A percentile compares a stretch with the other conserved stretches of the same genome.
These are phyloP conservation scores for Erethizon dorsatum DNA, from an alignment of 2,797 vertebrate genomes.

Conservation along the genomic window DNA sequence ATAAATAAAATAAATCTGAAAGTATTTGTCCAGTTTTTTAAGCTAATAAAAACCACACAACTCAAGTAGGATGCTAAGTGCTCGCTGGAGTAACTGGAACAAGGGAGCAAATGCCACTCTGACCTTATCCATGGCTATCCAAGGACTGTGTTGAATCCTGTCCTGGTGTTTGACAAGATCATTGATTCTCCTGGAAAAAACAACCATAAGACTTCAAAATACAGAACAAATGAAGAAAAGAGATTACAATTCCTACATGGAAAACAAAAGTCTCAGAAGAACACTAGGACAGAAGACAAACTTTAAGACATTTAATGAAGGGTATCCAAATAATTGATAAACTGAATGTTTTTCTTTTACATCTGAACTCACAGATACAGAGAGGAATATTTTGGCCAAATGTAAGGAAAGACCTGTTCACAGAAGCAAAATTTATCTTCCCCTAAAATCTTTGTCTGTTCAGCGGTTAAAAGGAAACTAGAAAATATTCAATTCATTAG, in stretches of 20 bases:
- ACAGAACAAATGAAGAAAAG: constrained; percentile 25
- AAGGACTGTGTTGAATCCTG: background rate
- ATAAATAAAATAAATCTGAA: background rate
- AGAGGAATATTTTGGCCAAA: background rate
- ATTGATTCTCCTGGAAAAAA: background rate
- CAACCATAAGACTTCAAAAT: background rate
- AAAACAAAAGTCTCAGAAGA: background rate
- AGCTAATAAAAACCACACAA: background rate
- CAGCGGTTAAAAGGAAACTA: background rate
- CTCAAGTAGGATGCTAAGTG: background rate
- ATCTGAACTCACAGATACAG: constrained; percentile 18
- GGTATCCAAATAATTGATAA: background rate
- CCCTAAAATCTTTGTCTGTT: background rate
- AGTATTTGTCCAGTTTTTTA: background rate
- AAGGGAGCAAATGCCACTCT: too few species aligned
- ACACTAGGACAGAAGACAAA: background rate
- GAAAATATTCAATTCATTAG: background rate
- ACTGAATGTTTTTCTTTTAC: background rate
- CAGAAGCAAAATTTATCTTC: background rate
- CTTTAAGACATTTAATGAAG: background rate
- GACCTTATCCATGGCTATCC: background rate
- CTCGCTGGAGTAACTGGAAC: background rate
- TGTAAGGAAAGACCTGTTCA: background rate
- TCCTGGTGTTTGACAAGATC: background rate
- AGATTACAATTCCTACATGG: background rate